These are phyloP conservation scores for Ooceraea biroi DNA, from an alignment of 1,140 invertebrate genomes.

Conservation along the genomic window DNA sequence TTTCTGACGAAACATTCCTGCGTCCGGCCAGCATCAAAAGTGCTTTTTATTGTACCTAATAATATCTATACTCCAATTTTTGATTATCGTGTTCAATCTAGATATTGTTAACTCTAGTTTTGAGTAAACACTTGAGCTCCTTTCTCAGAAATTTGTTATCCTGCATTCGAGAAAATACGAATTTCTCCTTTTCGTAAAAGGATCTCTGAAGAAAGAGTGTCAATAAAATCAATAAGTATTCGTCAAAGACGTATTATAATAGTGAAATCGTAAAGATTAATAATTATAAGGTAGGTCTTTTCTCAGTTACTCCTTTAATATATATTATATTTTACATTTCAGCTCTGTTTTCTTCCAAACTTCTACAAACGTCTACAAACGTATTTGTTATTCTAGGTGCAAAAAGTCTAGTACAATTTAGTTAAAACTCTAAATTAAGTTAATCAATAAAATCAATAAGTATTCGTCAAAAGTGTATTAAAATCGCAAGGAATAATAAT, in stretches of 20 bases:
- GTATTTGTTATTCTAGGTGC: not conserved
- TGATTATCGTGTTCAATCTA: not conserved
- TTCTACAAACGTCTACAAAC: not conserved
- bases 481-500: not conserved
- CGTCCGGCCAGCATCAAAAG: not conserved
- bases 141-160: not conserved
- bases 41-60: not conserved
- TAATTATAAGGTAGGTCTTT: not conserved
- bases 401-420: not conserved
- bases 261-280: not conserved
- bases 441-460: not conserved
- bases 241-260: no score
- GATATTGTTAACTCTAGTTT: not conserved
- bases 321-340: not conserved
- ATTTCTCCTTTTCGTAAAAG: not conserved
- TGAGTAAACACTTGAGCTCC: not conserved
- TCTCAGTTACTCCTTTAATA: not conserved
- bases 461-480: no score
- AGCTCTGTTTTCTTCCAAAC: not conserved
- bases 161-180: not conserved
- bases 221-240: not conserved
- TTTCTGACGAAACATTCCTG: conserved; percentile 14
- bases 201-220: not conserved
- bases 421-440: not conserved
- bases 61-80: no score